Evolutionary conservation across 2,113 vertebrate genomes (phyloP).

Genomic region (Holacanthus passer): DNA sequence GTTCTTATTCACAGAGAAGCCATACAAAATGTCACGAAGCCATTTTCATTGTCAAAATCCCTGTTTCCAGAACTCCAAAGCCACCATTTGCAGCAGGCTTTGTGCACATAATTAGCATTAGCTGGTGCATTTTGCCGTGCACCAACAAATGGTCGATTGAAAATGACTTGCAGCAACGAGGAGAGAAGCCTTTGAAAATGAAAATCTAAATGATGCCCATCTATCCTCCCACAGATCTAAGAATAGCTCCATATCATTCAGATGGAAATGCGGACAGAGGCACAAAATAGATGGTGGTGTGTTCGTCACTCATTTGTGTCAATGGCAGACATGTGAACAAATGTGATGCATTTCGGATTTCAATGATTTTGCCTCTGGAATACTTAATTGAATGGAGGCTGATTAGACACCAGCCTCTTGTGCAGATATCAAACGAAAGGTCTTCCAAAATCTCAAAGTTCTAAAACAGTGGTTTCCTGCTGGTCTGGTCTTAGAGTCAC

Average conservation of each 20-base stretch:
- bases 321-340: slow-evolving; percentile 63
- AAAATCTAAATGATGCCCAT: slow-evolving; percentile 80
- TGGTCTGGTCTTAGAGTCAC: not conserved
- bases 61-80: slow-evolving; percentile 55
- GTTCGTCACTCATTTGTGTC: slow-evolving; percentile 71
- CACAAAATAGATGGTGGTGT: slow-evolving; percentile 67
- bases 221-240: slow-evolving; percentile 80
- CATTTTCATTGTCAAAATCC: slow-evolving; percentile 58
- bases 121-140: slow-evolving; percentile 52
- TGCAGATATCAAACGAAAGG: not conserved
- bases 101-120: slow-evolving; percentile 75
- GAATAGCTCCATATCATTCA: slow-evolving; percentile 80
- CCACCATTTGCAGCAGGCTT: slow-evolving; percentile 68
- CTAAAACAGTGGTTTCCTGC: not conserved
- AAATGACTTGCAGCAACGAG: slow-evolving; percentile 70
- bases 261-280: slow-evolving; percentile 79
- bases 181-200: slow-evolving; percentile 75
- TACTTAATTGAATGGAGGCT: slow-evolving; percentile 33
- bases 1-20: slow-evolving; percentile 39
- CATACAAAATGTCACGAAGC: slow-evolving; percentile 50
- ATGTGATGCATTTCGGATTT: slow-evolving; percentile 54
- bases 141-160: slow-evolving; percentile 69
- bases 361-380: slow-evolving; percentile 43
- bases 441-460: slow-evolving; percentile 7
- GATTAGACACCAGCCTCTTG: slow-evolving; percentile 25